phyloP scores from a whole-genome alignment of 2,797 vertebrate genomes.

The Anguilla marmorata region DNA sequence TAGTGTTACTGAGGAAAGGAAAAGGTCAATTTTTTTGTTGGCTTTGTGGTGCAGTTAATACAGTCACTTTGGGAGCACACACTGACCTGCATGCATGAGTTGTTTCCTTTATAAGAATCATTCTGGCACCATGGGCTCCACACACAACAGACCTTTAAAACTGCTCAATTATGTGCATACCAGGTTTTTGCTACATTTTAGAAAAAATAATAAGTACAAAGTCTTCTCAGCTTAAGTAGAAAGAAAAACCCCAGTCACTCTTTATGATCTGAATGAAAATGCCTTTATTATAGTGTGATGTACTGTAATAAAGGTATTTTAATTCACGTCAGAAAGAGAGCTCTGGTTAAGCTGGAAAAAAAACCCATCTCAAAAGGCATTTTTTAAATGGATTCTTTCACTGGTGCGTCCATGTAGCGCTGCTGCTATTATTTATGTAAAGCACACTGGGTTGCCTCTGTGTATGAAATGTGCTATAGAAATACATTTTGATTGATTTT shows the following conservation, averaged over 20 bases:
- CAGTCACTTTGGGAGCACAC: not conserved
- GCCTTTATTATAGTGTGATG: not conserved
- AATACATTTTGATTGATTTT: not conserved
- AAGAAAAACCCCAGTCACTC: not conserved
- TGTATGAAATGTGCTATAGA: too few species aligned
- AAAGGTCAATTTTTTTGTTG: not conserved
- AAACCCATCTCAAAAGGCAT: not conserved
- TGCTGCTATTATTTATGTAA: not conserved
- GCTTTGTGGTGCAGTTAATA: not conserved
- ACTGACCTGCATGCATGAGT: not conserved
- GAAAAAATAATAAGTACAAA: not conserved
- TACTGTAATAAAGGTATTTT: not conserved
- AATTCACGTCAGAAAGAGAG: constrained; percentile 3
- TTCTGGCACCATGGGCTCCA: not conserved
- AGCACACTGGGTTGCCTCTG: too few species aligned
- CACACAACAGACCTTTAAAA: not conserved
- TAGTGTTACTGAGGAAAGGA: not conserved
- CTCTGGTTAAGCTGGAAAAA: not conserved
- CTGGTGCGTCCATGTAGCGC: not conserved
- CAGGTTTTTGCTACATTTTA: not conserved
- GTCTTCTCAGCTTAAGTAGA: not conserved
- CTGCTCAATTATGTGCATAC: not conserved
- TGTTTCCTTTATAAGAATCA: not conserved
- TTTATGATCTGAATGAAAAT: not conserved
- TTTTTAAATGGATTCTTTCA: not conserved